phyloP scores from a whole-genome alignment of 35 echinoderm and acorn worm species.

The Heliocidaris erythrogramma region DNA sequence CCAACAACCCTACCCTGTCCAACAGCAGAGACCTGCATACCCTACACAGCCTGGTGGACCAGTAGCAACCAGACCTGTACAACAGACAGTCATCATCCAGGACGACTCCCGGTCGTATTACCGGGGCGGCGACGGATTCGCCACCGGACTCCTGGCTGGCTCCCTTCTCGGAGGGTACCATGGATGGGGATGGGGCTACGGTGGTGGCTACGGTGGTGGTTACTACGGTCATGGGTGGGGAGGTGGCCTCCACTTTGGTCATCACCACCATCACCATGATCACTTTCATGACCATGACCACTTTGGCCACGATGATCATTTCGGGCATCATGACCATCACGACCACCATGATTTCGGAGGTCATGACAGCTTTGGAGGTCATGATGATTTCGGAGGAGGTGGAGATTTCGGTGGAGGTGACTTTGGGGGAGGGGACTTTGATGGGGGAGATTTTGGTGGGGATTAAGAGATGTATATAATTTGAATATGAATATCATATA shows the following conservation, averaged over 20 bases:
- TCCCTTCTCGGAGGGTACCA: constrained; percentile 43
- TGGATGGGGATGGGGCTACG: not conserved
- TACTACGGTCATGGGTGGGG: constrained; percentile 49
- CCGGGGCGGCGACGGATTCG: constrained; percentile 28
- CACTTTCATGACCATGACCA: constrained; percentile 38
- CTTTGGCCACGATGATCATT: constrained; percentile 32
- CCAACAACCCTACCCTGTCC: constrained; percentile 17
- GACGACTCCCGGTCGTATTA: not conserved
- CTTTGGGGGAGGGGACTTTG: constrained; percentile 48
- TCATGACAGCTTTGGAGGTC: not conserved
- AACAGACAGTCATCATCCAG: constrained; percentile 20
- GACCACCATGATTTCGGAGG: not conserved
- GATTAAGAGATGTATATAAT: not conserved
- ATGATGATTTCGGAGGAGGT: constrained; percentile 23
- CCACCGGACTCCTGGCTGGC: constrained; percentile 47
- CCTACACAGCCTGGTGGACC: not conserved
- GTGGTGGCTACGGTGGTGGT: constrained; percentile 15
- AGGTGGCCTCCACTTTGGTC: not conserved
- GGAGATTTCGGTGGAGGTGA: constrained; percentile 44
- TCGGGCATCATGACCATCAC: constrained; percentile 10
- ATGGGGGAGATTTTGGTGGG: constrained; percentile 41
- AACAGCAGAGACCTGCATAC: not conserved
- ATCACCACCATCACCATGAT: constrained; percentile 47
- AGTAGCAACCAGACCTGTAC: not conserved
- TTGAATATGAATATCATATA: not conserved